These are phyloP conservation scores for Lasioglossum zephyrum DNA, from an alignment of 2,888 invertebrate species.

Conservation along the genomic window DNA sequence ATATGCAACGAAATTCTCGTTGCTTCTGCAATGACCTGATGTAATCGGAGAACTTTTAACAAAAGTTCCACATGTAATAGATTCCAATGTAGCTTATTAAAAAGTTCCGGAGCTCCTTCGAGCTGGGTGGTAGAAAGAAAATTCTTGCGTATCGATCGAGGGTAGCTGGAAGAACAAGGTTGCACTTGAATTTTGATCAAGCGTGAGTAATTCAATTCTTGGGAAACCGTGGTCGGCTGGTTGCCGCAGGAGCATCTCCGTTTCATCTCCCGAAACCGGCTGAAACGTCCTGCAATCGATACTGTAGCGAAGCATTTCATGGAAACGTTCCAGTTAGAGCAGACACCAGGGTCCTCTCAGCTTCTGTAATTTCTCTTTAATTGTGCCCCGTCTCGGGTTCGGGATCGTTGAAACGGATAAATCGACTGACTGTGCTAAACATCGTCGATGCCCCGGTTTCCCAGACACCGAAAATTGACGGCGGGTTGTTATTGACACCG, in stretches of 20 bases:
- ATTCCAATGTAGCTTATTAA: background rate
- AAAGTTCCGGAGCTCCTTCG: background rate
- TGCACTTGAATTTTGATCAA: conserved; percentile 8
- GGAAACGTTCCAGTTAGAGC: conserved; percentile 34
- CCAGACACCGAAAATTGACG: conserved; percentile 33
- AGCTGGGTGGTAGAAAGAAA: background rate
- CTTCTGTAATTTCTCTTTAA: conserved; percentile 45
- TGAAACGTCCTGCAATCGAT: conserved; percentile 44
- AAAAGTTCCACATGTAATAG: background rate
- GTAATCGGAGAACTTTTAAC: background rate
- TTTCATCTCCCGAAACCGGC: conserved; percentile 31
- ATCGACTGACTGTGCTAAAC: conserved; percentile 22
- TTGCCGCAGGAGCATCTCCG: conserved; percentile 14
- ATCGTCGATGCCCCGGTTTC: background rate
- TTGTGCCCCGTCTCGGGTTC: background rate
- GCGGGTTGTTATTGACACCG: conserved; percentile 38
- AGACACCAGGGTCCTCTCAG: conserved; percentile 8
- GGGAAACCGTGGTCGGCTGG: background rate
- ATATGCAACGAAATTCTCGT: background rate
- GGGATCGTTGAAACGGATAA: conserved; percentile 23
- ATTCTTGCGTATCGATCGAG: background rate
- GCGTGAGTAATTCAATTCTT: conserved; percentile 24
- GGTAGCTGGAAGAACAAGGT: background rate
- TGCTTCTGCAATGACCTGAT: background rate
- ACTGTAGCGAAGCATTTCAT: conserved; percentile 37